Percentiles rank a stretch among this genome's conserved stretches.
phyloP scores from a whole-genome alignment of 2,797 vertebrate species.

The Rousettus madagascariensis region DNA sequence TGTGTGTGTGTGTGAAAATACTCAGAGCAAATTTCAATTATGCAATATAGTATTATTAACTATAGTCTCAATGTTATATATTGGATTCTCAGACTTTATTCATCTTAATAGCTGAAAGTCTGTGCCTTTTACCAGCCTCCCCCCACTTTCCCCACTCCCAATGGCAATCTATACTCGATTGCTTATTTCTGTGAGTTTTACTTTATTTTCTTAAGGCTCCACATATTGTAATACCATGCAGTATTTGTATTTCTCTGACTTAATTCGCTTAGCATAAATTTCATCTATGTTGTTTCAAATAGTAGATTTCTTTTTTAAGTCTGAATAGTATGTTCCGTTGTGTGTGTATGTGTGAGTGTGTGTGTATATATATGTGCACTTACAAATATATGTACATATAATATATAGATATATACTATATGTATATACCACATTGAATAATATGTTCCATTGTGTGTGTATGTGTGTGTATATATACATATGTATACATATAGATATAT shows the following conservation, averaged over 20 bases:
- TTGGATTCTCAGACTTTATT: not conserved
- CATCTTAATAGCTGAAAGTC: not conserved
- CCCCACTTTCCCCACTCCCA: not conserved
- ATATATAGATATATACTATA: too few relatives aligned
- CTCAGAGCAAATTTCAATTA: not conserved
- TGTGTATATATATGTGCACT: too few relatives aligned
- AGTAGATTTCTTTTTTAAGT: not conserved
- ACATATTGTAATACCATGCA: not conserved
- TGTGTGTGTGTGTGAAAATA: not conserved
- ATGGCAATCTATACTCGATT: not conserved
- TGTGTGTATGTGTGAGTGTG: not conserved
- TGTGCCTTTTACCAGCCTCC: not conserved
- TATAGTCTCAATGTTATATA: not conserved
- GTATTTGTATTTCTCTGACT: not conserved
- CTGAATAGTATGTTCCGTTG: not conserved
- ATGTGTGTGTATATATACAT: not conserved
- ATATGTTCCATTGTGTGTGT: not conserved
- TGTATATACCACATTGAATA: too few relatives aligned
- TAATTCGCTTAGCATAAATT: not conserved
- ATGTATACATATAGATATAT: too few relatives aligned
- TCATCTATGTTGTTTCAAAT: not conserved
- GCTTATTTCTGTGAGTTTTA: not conserved
- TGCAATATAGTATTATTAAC: not conserved
- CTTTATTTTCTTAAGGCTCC: not conserved
- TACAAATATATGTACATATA: too few relatives aligned